These are phyloP conservation scores for Lepidothrix coronata DNA, from an alignment of 2,113 vertebrate genomes.

Conservation along the genomic window DNA sequence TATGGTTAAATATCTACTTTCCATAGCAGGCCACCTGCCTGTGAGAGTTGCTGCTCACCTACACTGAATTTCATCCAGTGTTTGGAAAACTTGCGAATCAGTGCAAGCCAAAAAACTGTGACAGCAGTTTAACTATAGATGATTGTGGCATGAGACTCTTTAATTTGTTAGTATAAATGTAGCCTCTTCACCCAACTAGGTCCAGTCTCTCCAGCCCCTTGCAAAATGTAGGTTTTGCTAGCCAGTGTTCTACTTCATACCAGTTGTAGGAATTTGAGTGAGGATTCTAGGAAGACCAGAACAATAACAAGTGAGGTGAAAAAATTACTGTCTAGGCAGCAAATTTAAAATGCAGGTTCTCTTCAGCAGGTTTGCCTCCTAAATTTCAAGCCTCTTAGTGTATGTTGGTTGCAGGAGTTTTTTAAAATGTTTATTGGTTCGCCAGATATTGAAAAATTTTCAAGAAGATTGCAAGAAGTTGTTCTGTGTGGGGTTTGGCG, in stretches of 20 bases:
- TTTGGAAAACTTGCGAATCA: neutral
- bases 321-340: neutral
- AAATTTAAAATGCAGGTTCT: neutral
- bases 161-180: neutral
- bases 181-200: neutral
- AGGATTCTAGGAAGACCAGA: neutral
- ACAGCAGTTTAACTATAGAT: neutral
- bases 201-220: neutral
- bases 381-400: neutral
- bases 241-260: neutral
- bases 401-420: neutral
- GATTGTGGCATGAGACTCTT: neutral
- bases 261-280: neutral
- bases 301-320: neutral
- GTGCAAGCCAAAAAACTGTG: neutral
- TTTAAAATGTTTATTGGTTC: neutral
- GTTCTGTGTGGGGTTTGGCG: accelerated
- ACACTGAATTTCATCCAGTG: accelerated
- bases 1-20: neutral
- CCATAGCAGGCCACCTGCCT: neutral
- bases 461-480: neutral
- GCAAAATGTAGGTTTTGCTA: neutral
- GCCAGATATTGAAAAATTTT: neutral
- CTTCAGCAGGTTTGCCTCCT: neutral
- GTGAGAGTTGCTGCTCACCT: neutral